Percentiles rank a stretch among this genome's conserved stretches.
phyloP scores from a whole-genome alignment of 2,113 vertebrate genomes.

The Odontesthes bonariensis region DNA sequence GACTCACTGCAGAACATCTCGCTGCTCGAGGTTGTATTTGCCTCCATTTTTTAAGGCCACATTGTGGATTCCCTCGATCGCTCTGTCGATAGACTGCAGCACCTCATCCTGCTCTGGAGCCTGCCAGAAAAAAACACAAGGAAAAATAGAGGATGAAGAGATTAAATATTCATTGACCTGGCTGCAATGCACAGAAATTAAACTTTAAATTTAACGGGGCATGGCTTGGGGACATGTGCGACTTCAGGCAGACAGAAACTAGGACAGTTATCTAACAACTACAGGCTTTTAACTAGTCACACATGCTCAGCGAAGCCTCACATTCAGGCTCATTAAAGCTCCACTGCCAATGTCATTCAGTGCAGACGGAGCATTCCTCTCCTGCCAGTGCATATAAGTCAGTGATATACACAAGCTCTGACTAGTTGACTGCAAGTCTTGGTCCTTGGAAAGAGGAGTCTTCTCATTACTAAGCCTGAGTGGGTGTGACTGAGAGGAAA shows the following conservation, averaged over 20 bases:
- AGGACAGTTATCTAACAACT: constrained; percentile 67
- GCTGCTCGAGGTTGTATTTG: constrained; percentile 98
- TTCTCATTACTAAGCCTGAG: neutral
- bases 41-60: constrained; percentile 95
- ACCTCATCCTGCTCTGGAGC: constrained; percentile 96
- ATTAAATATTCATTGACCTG: constrained; percentile 60
- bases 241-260: constrained; percentile 57
- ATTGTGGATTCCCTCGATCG: constrained; percentile 97
- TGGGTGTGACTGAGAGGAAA: constrained; percentile 45
- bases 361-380: constrained; percentile 49
- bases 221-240: constrained; percentile 41
- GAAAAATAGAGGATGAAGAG: neutral
- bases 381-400: constrained; percentile 8
- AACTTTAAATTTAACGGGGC: constrained; percentile 48
- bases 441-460: constrained; percentile 1
- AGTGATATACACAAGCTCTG: constrained; percentile 43
- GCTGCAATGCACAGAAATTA: constrained; percentile 44
- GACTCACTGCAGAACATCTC: constrained; percentile 94
- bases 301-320: constrained; percentile 25
- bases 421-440: constrained; percentile 52
- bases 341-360: constrained; percentile 21
- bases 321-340: constrained; percentile 45
- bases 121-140: constrained; percentile 67
- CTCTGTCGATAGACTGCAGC: constrained; percentile 95
- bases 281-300: constrained; percentile 43